Base-by-base conservation (phyloP, 2,888 invertebrate species). In the Drosophila dives region DNA sequence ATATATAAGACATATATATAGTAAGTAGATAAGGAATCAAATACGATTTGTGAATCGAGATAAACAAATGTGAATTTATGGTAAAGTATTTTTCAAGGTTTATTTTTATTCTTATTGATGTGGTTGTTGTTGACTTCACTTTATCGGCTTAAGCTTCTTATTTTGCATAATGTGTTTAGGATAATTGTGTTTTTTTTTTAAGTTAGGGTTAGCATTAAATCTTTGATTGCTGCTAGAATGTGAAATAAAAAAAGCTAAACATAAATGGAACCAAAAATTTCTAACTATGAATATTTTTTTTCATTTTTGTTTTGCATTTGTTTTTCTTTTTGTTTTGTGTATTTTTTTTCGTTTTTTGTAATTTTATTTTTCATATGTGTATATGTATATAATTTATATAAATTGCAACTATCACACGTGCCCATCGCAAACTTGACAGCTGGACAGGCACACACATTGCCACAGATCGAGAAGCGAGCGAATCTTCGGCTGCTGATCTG, bases 341-440 rank as follows among this genome's bases (percentile, higher is more conserved):
- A 50, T 50, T 66, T 69, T 79, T 67, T 42, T 63, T 73, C 60
- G 64, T 72, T 38, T 64, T 63, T 73, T 67, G 51, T 48, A 48
- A 62, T 69, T 60, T 69, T 50, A 53, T 70, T 72, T 72, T 63
- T 66, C 34, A 61, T 77, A 61, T 62, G 40, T 66, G 56, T 80
- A 60, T 79, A 78, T 79, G 72, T 81, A 73, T 76, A 76, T 76
- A 82, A 70, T 86, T 87, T 83, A 90, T 86, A 88, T 87, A 87
- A 87, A 89, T 87, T 87, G 86, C 90, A 87, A 87, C 86, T 87
- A 87, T 87, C 86, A 87, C 86, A 87, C 86, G 90, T 89, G 88
- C 79, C 86, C 88, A 66, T 72, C 76, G 80, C 83, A 72, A 23
- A 68, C 74, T 50, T 48, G 50, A 67, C 63, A 67, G 69, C 71